phyloP scores from a whole-genome alignment of 2,113 vertebrate genomes.

The Ia io region DNA sequence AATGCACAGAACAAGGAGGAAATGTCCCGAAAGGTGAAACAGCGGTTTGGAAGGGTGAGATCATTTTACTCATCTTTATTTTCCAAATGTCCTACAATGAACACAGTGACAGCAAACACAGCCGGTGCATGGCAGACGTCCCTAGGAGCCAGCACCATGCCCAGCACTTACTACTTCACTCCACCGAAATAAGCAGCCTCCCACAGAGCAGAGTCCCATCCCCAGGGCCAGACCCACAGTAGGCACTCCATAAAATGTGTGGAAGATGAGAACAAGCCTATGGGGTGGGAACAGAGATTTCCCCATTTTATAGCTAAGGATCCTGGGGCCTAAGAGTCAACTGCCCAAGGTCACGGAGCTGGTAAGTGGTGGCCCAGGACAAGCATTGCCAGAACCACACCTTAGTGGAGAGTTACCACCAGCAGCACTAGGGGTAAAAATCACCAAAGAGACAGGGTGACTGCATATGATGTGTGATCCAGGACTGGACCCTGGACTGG shows the following conservation, averaged over 20 bases:
- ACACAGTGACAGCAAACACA: accelerated
- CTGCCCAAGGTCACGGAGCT: background rate
- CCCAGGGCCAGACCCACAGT: background rate
- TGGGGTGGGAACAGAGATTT: background rate
- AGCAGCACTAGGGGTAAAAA: background rate
- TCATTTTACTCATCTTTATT: background rate
- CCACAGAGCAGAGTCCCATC: accelerated
- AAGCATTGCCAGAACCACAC: background rate
- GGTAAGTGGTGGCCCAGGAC: background rate
- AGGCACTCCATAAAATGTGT: background rate
- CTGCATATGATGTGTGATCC: accelerated
- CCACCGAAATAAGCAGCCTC: background rate
- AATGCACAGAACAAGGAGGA: background rate
- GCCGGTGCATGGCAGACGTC: accelerated
- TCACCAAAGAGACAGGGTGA: background rate
- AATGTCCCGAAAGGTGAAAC: background rate
- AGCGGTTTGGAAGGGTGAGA: background rate
- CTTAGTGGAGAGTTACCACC: background rate
- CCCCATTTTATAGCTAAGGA: background rate
- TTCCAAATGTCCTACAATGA: background rate
- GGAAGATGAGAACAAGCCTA: background rate
- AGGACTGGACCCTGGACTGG: background rate
- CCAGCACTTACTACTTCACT: background rate
- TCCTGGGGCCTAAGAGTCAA: background rate
- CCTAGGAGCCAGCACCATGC: background rate